These are phyloP conservation scores for Myopa tessellatipennis DNA, from an alignment of 2,888 invertebrate species.

Conservation along the genomic window DNA sequence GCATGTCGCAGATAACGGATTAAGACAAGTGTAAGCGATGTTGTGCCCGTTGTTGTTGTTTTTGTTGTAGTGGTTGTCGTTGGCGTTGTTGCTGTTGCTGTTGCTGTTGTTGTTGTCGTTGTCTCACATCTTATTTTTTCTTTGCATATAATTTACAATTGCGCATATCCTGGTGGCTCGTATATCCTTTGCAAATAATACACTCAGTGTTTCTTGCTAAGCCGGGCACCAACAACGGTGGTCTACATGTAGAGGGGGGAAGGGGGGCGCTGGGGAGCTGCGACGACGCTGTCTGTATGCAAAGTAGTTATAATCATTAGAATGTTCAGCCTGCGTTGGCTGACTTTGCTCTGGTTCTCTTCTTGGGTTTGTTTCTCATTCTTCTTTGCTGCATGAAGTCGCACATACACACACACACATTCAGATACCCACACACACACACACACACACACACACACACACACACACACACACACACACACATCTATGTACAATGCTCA, in stretches of 20 bases:
- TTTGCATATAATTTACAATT: conserved; percentile 38
- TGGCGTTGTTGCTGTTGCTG: not conserved
- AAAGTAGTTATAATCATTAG: conserved; percentile 35
- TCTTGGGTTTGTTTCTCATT: not conserved
- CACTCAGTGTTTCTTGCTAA: not conserved
- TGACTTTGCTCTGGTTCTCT: not conserved
- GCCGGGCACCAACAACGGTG: conserved; percentile 2
- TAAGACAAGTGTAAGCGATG: conserved; percentile 34
- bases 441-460: not conserved
- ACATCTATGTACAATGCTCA: no score
- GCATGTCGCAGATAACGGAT: conserved; percentile 40
- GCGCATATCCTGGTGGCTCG: conserved; percentile 33
- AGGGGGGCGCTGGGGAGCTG: not conserved
- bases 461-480: no score
- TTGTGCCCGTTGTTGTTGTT: conserved; percentile 10
- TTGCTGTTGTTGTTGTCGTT: not conserved
- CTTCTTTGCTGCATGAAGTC: not conserved
- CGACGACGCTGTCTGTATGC: conserved; percentile 20
- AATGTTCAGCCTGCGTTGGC: conserved; percentile 26
- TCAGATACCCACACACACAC: no score
- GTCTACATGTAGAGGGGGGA: not conserved
- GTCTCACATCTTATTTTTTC: conserved; percentile 17
- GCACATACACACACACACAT: not conserved
- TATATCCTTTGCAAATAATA: conserved; percentile 39
- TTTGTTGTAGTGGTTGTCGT: not conserved